These are phyloP conservation scores for Bombus superbus DNA, from an alignment of 1,140 invertebrate genomes.

Conservation along the genomic window DNA sequence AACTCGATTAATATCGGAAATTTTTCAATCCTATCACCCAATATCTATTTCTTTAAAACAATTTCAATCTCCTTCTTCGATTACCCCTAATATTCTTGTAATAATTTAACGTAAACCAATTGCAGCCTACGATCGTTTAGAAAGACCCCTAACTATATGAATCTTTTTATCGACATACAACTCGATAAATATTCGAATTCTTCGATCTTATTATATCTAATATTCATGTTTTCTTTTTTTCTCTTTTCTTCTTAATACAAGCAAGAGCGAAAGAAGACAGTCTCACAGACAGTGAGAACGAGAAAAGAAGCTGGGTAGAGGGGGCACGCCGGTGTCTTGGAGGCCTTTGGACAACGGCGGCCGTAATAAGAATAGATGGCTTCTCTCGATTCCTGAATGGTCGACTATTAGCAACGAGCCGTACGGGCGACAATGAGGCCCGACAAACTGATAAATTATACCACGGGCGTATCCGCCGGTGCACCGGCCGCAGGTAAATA, in stretches of 20 bases:
- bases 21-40: too few relatives aligned
- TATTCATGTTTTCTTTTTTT: neutral
- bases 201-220: neutral
- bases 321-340: constrained; percentile 51
- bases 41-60: too few relatives aligned
- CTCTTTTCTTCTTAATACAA: too few relatives aligned
- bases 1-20: neutral
- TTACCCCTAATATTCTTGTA: too few relatives aligned
- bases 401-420: constrained; percentile 70
- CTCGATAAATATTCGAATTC: too few relatives aligned
- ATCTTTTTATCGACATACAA: neutral
- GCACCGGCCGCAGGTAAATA: constrained; percentile 73
- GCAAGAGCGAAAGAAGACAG: neutral
- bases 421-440: constrained; percentile 68
- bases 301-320: neutral
- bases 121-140: too few relatives aligned
- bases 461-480: constrained; percentile 66
- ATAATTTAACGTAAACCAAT: too few relatives aligned
- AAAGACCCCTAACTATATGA: neutral
- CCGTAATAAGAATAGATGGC: constrained; percentile 72
- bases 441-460: constrained; percentile 74
- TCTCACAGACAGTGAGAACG: neutral
- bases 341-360: constrained; percentile 63
- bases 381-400: constrained; percentile 69
- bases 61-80: too few relatives aligned